Evolutionary conservation across 2,888 invertebrate species (phyloP), one percentile per base, ranked within the genome.

Genomic region (Macrosoma leucophasiata): DNA sequence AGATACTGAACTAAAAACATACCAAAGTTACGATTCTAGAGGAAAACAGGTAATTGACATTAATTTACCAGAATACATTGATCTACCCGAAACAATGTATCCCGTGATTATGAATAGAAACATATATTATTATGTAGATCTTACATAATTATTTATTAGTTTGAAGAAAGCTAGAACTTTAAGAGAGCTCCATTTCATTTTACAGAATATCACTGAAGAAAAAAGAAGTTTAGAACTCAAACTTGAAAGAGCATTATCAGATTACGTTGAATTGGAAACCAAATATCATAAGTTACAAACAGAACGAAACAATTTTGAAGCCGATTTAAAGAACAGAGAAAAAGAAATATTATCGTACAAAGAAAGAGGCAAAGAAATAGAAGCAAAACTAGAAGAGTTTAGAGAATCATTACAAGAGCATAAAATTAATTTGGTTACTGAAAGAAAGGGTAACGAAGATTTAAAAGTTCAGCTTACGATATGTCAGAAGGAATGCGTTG

Each of bases 1-100:
- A 36, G 92, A 93, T 57, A 84, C 81, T 11, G 91, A 92, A 68
- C 63, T 92, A 2, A 86, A 84, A 61, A 70, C 84, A 13, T 89
- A 88, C 52, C 79, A 84, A 43, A 58, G 52, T 39, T 79, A 72
- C 36, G 70, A 71, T 9, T 59, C 53, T 23, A 63, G 68, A 33
- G 60, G 59, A 3, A 59, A 57, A 26, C 63, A 70, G 58, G 78
- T 75, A 58, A 42, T n/a, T n/a, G n/a, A n/a, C n/a, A n/a, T n/a
- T n/a, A n/a, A n/a, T n/a, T n/a, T n/a, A n/a, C n/a, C n/a, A n/a
- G n/a, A n/a, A n/a, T n/a, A n/a, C n/a, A n/a, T n/a, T n/a, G n/a
- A n/a, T n/a, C n/a, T n/a, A n/a, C n/a, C n/a, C n/a, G n/a, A n/a
- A n/a, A n/a, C n/a, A n/a, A n/a, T n/a, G n/a, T n/a, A n/a, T n/a